Percentiles rank a stretch among this genome's conserved stretches.
Conservation (phyloP, 1,140 invertebrate species). For the Drosophila repletoides region DNA sequence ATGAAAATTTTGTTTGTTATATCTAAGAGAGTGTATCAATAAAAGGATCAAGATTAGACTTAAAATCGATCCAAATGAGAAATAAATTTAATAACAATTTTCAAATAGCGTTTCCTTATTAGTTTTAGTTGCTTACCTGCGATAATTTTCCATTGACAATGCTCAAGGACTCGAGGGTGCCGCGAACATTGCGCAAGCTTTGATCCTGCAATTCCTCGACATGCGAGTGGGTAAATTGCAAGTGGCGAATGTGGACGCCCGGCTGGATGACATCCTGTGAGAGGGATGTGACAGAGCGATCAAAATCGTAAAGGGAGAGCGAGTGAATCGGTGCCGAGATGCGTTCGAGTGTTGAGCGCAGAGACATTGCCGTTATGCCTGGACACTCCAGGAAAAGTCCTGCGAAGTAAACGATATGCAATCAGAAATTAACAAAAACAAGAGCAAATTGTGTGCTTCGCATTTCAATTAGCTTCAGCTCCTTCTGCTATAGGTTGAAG, state of each 20-base stretch:
- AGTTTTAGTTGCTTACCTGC: constrained; percentile 81
- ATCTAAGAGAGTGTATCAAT: too few relatives aligned
- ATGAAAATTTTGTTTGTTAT: too few relatives aligned
- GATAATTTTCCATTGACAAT: constrained; percentile 91
- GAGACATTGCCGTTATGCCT: constrained; percentile 83
- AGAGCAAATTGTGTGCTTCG: constrained; percentile 9
- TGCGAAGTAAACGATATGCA: constrained; percentile 55
- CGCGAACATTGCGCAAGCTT: constrained; percentile 88
- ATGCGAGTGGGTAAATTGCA: constrained; percentile 92
- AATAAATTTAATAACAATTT: too few relatives aligned
- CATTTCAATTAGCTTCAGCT: constrained; percentile 49
- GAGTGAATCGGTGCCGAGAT: constrained; percentile 89
- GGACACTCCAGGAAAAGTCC: constrained; percentile 94
- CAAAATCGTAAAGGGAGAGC: constrained; percentile 93
- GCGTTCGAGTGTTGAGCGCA: constrained; percentile 83
- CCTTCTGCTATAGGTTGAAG: too few relatives aligned
- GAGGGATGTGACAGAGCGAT: constrained; percentile 88
- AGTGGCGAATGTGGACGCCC: constrained; percentile 88
- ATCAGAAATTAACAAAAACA: constrained; percentile 8
- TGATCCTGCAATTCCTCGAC: constrained; percentile 89
- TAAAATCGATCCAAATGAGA: too few relatives aligned
- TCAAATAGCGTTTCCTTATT: too few relatives aligned
- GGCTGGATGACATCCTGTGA: constrained; percentile 88
- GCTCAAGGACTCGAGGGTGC: constrained; percentile 90
- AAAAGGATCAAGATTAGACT: too few relatives aligned